Conservation (phyloP, 2,113 vertebrate species). For the Myrmophylax atrothorax region DNA sequence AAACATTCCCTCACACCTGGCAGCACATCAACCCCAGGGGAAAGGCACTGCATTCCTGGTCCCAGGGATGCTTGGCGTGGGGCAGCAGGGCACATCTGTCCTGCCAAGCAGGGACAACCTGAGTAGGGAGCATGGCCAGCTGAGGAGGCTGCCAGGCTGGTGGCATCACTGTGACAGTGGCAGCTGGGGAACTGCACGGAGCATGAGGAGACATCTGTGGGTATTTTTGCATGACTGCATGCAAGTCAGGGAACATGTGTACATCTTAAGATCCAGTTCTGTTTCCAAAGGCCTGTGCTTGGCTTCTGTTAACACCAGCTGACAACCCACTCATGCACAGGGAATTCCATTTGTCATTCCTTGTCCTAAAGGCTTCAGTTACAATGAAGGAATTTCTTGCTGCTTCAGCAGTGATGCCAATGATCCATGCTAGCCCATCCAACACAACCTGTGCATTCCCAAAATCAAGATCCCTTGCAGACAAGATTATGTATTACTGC, state of each 20-base stretch:
- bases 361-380: neutral
- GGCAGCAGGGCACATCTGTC: neutral
- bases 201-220: neutral
- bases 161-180: neutral
- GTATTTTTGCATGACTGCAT: neutral
- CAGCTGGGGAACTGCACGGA: neutral
- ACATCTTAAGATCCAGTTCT: neutral
- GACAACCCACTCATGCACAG: neutral
- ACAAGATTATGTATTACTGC: neutral
- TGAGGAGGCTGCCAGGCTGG: neutral
- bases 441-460: neutral
- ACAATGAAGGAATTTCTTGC: neutral
- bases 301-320: conserved; percentile 16
- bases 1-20: neutral
- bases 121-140: neutral
- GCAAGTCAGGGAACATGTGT: neutral
- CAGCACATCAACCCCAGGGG: neutral
- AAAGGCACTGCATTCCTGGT: neutral
- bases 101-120: neutral
- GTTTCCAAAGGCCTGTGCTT: neutral
- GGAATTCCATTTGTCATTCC: conserved; percentile 33
- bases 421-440: neutral
- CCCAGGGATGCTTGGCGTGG: neutral
- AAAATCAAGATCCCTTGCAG: neutral
- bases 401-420: neutral